Conservation (phyloP, 2,797 vertebrate genomes). For the Enteromius viviparus region DNA sequence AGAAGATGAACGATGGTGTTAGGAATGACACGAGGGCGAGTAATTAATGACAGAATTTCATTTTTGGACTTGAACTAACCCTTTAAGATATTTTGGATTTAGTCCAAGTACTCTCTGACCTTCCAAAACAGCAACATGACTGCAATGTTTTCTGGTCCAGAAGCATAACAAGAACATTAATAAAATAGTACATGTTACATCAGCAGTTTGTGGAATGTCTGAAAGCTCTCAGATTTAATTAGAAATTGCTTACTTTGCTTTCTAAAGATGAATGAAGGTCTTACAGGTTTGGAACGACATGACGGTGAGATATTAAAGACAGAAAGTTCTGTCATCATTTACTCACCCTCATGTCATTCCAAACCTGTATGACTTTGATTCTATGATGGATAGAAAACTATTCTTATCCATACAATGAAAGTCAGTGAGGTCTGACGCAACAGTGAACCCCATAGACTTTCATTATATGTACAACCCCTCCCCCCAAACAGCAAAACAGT, state of each 20-base stretch:
- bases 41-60: no score
- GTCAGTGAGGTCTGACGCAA: not conserved
- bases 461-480: not conserved
- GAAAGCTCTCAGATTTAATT: not conserved
- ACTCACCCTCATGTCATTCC: not conserved
- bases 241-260: not conserved
- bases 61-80: no score
- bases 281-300: not conserved
- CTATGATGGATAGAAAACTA: not conserved
- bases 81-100: not conserved
- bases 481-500: not conserved
- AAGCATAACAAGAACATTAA: not conserved
- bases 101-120: not conserved
- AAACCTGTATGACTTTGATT: not conserved
- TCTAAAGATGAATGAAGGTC: not conserved
- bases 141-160: not conserved
- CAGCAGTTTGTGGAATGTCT: not conserved
- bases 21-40: no score
- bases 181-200: no score
- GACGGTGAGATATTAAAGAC: not conserved
- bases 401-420: not conserved
- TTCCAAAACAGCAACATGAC: not conserved
- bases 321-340: not conserved
- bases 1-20: no score
- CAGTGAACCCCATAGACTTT: not conserved